Evolutionary conservation across 2,888 invertebrate species (phyloP).

Genomic region (Auanema sp.): DNA sequence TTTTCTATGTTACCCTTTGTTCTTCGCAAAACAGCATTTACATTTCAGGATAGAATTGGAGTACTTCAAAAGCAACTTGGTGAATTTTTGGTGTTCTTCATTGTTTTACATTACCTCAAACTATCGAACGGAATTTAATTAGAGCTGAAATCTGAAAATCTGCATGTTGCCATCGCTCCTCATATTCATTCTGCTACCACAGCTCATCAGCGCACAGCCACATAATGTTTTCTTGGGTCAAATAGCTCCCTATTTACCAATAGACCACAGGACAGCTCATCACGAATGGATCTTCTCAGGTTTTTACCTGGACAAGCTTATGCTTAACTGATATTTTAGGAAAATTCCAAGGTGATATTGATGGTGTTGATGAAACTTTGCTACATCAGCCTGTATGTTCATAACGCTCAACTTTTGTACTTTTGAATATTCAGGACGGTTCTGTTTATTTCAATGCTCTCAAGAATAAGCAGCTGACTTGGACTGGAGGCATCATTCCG

Average conservation of each 20-base stretch:
- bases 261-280: slow-evolving; percentile 23
- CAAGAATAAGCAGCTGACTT: slow-evolving; percentile 57
- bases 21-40: no score
- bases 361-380: slow-evolving; percentile 52
- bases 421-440: slow-evolving; percentile 42
- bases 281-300: slow-evolving; percentile 42
- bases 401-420: not conserved
- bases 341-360: slow-evolving; percentile 64
- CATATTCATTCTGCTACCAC: no score
- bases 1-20: no score
- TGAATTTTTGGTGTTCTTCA: no score
- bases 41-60: no score
- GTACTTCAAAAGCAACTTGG: no score
- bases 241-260: slow-evolving; percentile 24
- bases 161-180: no score
- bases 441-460: slow-evolving; percentile 58
- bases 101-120: no score
- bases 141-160: no score
- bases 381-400: slow-evolving; percentile 44
- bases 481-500: slow-evolving; percentile 59
- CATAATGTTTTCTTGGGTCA: slow-evolving; percentile 7
- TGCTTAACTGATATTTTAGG: slow-evolving; percentile 32
- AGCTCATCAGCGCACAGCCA: no score
- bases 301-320: not conserved
- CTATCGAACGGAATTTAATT: no score